Evolutionary conservation across 2,113 vertebrate genomes (phyloP).

Genomic region (Tragelaphus strepsiceros): DNA sequence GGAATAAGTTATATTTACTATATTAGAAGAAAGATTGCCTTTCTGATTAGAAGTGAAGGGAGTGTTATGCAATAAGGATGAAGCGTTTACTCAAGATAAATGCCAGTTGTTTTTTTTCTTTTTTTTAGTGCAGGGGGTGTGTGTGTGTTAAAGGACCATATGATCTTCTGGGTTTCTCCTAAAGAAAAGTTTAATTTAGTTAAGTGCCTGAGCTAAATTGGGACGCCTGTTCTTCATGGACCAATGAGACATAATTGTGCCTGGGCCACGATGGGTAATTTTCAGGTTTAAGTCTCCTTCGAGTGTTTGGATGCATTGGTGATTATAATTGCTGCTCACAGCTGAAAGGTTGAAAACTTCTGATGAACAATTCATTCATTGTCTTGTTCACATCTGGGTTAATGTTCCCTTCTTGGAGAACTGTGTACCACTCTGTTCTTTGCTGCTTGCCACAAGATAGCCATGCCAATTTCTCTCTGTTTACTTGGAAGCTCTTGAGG

Average conservation of each 20-base stretch:
- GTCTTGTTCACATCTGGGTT: slow-evolving; percentile 81
- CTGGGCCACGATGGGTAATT: slow-evolving; percentile 48
- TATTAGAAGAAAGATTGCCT: slow-evolving; percentile 67
- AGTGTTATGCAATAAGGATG: slow-evolving; percentile 30
- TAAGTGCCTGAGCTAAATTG: slow-evolving; percentile 56
- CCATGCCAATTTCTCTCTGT: slow-evolving; percentile 80
- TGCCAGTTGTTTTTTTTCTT: neutral
- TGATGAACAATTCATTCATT: slow-evolving; percentile 81
- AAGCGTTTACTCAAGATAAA: slow-evolving; percentile 49
- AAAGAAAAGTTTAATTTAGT: slow-evolving; percentile 52
- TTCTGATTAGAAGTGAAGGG: slow-evolving; percentile 64
- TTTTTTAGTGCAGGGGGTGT: neutral
- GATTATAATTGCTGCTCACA: slow-evolving; percentile 66
- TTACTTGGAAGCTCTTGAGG: slow-evolving; percentile 81
- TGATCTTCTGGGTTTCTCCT: slow-evolving; percentile 35
- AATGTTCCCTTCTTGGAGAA: slow-evolving; percentile 79
- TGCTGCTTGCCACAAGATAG: slow-evolving; percentile 79
- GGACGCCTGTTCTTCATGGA: slow-evolving; percentile 26
- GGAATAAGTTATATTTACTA: slow-evolving; percentile 60
- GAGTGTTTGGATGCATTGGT: slow-evolving; percentile 63
- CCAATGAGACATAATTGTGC: slow-evolving; percentile 54
- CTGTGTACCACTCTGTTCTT: slow-evolving; percentile 78
- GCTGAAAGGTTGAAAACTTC: slow-evolving; percentile 70
- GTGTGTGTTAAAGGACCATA: neutral
- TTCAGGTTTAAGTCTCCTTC: slow-evolving; percentile 60